phyloP scores from a whole-genome alignment of 2,888 invertebrate genomes.

The Chalcis sispes region DNA sequence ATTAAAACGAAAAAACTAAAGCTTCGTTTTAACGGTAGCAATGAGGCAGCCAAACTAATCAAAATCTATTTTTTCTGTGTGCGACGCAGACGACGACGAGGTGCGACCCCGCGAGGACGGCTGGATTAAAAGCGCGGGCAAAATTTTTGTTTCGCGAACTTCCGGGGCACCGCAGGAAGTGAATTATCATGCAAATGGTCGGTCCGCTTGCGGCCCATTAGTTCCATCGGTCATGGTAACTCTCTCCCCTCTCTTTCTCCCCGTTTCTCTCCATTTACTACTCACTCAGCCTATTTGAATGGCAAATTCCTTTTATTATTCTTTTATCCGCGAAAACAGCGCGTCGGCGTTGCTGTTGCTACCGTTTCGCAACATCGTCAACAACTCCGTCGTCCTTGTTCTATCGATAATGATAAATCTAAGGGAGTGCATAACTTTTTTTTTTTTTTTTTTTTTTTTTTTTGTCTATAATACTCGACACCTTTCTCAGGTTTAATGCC shows the following conservation, averaged over 20 bases:
- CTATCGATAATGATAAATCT: neutral
- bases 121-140: conserved; percentile 40
- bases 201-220: conserved; percentile 68
- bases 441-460: no score
- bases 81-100: no score
- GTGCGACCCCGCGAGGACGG: no score
- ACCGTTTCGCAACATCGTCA: no score
- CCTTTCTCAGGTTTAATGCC: neutral
- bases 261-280: conserved; percentile 33
- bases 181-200: conserved; percentile 70
- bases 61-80: conserved; percentile 24
- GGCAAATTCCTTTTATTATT: conserved; percentile 65
- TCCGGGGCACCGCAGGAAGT: conserved; percentile 59
- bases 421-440: no score
- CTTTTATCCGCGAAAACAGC: conserved; percentile 8
- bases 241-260: conserved; percentile 57
- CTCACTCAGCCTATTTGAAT: conserved; percentile 64
- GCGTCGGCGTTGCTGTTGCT: no score
- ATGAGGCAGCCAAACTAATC: conserved; percentile 4
- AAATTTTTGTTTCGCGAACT: conserved; percentile 63
- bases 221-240: conserved; percentile 65
- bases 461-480: no score
- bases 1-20: no score
- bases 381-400: neutral
- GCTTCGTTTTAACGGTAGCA: no score